Conservation (phyloP, 2,113 vertebrate species). For the Stegastes partitus region DNA sequence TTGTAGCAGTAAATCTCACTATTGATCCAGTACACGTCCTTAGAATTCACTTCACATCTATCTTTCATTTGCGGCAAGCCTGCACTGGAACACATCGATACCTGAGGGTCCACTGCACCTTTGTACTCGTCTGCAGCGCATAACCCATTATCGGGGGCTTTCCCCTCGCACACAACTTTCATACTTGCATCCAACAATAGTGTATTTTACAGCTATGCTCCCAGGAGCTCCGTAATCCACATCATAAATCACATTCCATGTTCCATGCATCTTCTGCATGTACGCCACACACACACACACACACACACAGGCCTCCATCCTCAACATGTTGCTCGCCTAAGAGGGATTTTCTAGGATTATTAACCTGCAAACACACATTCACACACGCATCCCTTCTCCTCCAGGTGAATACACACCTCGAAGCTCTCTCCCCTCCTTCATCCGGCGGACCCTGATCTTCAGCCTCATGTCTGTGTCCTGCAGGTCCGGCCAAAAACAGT, state of each 20-base stretch:
- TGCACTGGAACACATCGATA: slow-evolving; percentile 59
- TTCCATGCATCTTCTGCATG: background rate
- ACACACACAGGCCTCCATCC: slow-evolving; percentile 9
- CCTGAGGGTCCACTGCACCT: slow-evolving; percentile 38
- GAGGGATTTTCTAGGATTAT: slow-evolving; percentile 1
- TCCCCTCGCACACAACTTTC: slow-evolving; percentile 18
- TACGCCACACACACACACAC: background rate
- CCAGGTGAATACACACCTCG: slow-evolving; percentile 88
- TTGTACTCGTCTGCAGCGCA: slow-evolving; percentile 55
- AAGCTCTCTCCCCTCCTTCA: slow-evolving; percentile 91
- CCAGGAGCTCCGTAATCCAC: background rate
- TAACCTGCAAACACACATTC: background rate
- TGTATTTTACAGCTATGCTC: background rate
- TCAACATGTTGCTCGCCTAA: background rate
- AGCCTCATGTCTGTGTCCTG: slow-evolving; percentile 91
- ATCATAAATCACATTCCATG: background rate
- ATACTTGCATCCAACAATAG: background rate
- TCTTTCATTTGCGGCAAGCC: slow-evolving; percentile 11
- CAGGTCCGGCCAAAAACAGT: slow-evolving; percentile 89
- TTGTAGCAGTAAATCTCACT: slow-evolving; percentile 18
- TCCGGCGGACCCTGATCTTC: slow-evolving; percentile 93
- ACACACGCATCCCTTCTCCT: slow-evolving; percentile 26
- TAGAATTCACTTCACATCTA: slow-evolving; percentile 47
- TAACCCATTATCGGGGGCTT: slow-evolving; percentile 30
- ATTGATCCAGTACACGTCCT: slow-evolving; percentile 19